Conservation (phyloP, 2,113 vertebrate genomes). For the Heterochromis multidens region DNA sequence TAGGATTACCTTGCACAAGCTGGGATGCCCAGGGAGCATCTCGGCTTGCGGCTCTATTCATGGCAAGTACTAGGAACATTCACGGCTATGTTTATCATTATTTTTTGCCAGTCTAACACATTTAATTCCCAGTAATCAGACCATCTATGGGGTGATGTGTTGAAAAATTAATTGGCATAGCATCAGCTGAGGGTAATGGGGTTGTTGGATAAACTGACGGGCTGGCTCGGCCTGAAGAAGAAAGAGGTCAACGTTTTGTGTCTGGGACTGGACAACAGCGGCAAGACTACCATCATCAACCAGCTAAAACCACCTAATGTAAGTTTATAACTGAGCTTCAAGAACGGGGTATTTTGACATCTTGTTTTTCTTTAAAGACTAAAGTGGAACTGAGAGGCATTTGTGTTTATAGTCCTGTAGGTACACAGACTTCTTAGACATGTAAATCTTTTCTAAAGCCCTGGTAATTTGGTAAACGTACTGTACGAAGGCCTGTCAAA, state of each 20-base stretch:
- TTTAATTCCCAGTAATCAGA: background rate
- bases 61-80: background rate
- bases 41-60: constrained; percentile 10
- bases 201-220: constrained; percentile 90
- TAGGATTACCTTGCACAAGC: constrained; percentile 67
- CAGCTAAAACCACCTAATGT: constrained; percentile 94
- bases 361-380: background rate
- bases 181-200: constrained; percentile 77
- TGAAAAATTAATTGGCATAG: background rate
- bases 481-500: background rate
- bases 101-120: background rate
- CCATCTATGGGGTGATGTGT: constrained; percentile 42
- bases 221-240: constrained; percentile 93
- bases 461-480: background rate
- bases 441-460: background rate
- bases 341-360: background rate
- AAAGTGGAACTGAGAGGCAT: background rate
- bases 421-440: background rate
- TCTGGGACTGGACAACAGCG: constrained; percentile 95
- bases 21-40: constrained; percentile 35
- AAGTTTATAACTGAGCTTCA: constrained; percentile 58
- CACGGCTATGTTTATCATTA: background rate
- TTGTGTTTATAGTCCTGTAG: background rate
- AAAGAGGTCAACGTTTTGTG: constrained; percentile 95
- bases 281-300: constrained; percentile 98